phyloP scores from a whole-genome alignment of 2,797 vertebrate genomes.

The Scyliorhinus canicula region DNA sequence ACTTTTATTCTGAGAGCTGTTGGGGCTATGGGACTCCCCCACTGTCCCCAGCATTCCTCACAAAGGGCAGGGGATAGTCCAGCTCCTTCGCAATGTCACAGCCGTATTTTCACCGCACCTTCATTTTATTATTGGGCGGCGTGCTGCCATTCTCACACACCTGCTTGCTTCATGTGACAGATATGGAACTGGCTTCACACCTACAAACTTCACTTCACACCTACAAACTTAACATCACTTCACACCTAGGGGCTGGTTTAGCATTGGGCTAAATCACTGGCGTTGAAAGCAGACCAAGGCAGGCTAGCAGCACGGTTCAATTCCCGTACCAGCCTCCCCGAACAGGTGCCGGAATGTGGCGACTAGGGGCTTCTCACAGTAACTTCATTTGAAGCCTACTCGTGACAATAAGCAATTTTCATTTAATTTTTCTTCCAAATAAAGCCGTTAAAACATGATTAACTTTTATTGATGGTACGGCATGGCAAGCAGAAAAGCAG shows the following conservation, averaged over 20 bases:
- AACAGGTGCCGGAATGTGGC: too few species aligned
- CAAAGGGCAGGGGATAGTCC: not conserved
- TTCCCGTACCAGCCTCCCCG: too few species aligned
- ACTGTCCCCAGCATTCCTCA: not conserved
- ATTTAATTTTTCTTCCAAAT: too few species aligned
- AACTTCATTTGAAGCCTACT: too few species aligned
- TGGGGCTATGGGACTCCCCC: not conserved
- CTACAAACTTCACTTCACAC: too few species aligned
- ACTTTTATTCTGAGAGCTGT: not conserved
- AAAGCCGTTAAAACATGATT: not conserved
- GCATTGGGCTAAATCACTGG: too few species aligned
- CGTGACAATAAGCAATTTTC: too few species aligned
- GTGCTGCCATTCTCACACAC: not conserved
- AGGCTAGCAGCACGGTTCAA: too few species aligned
- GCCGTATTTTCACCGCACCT: not conserved
- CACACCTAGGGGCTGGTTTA: too few species aligned
- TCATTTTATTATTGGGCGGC: not conserved
- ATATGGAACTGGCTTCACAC: not conserved
- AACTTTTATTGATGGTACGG: not conserved
- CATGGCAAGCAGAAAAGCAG: not conserved
- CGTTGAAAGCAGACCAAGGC: too few species aligned
- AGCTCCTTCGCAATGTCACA: not conserved
- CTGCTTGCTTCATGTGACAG: not conserved
- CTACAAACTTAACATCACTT: too few species aligned
- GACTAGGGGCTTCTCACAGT: too few species aligned